A percentile compares a stretch with the other conserved stretches of the same genome.
These are phyloP conservation scores for Cynopterus sphinx DNA, from an alignment of 2,797 vertebrate genomes.

Conservation along the genomic window DNA sequence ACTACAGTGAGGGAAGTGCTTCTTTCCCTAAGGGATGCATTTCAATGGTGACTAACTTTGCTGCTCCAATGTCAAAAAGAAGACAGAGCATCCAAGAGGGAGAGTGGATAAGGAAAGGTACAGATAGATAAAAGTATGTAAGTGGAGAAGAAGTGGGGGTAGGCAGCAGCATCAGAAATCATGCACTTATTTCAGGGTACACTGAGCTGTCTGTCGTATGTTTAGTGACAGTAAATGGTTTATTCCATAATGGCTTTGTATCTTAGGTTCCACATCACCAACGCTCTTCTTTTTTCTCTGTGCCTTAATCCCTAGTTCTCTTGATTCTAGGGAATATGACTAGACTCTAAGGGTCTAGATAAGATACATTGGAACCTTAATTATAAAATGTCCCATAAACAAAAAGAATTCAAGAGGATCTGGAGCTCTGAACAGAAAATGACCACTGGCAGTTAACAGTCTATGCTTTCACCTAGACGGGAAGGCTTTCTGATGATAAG, in stretches of 20 bases:
- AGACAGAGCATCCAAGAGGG: background rate
- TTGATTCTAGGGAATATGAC: background rate
- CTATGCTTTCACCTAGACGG: background rate
- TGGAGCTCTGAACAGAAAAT: background rate
- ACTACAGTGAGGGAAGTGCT: background rate
- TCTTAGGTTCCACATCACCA: background rate
- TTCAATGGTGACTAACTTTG: background rate
- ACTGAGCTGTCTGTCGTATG: background rate
- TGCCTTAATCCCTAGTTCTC: background rate
- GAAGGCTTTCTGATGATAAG: background rate
- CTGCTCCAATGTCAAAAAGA: background rate
- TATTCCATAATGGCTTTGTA: background rate
- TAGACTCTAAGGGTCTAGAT: background rate
- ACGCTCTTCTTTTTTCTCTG: background rate
- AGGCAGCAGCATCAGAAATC: background rate
- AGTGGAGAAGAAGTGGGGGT: background rate
- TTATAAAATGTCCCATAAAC: background rate
- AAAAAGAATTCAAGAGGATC: background rate
- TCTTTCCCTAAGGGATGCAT: background rate
- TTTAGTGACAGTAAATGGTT: background rate
- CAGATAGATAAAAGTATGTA: background rate
- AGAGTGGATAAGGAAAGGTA: background rate
- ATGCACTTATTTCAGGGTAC: background rate
- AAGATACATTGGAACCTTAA: background rate
- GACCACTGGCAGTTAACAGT: background rate